Conservation (phyloP, 2,797 vertebrate species). For the Mormyrus proboscirostris region DNA sequence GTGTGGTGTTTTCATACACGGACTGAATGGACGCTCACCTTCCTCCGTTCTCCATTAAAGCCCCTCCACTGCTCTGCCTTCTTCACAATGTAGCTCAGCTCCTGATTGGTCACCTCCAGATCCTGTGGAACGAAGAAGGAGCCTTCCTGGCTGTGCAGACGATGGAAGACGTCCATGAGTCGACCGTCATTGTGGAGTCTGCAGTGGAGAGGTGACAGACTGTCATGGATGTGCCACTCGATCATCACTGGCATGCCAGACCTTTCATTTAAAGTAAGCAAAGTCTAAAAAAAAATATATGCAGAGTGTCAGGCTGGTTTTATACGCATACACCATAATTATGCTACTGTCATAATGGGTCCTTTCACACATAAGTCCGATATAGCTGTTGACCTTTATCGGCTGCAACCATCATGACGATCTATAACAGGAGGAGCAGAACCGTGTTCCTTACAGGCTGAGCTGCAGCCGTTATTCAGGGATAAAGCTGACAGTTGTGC, state of each 20-base stretch:
- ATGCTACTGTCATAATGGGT: slow-evolving; percentile 25
- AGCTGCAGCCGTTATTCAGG: not conserved
- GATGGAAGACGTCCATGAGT: slow-evolving; percentile 73
- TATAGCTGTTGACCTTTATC: slow-evolving; percentile 26
- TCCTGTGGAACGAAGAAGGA: slow-evolving; percentile 77
- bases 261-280: not conserved
- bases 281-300: slow-evolving; percentile 15
- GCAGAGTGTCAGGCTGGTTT: slow-evolving; percentile 22
- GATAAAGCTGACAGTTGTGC: not conserved
- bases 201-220: slow-evolving; percentile 33
- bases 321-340: slow-evolving; percentile 22
- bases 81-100: slow-evolving; percentile 81
- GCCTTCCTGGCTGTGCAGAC: slow-evolving; percentile 69
- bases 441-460: not conserved
- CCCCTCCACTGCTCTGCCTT: slow-evolving; percentile 88
- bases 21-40: slow-evolving; percentile 61
- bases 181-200: slow-evolving; percentile 75
- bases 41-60: slow-evolving; percentile 74
- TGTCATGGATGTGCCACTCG: not conserved
- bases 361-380: slow-evolving; percentile 7
- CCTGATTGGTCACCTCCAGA: slow-evolving; percentile 84
- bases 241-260: not conserved
- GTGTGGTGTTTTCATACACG: not conserved
- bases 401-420: slow-evolving; percentile 28
- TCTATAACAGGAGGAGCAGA: slow-evolving; percentile 17